Evolutionary conservation across 2,113 vertebrate genomes (phyloP).

Genomic region (Xyrauchen texanus): DNA sequence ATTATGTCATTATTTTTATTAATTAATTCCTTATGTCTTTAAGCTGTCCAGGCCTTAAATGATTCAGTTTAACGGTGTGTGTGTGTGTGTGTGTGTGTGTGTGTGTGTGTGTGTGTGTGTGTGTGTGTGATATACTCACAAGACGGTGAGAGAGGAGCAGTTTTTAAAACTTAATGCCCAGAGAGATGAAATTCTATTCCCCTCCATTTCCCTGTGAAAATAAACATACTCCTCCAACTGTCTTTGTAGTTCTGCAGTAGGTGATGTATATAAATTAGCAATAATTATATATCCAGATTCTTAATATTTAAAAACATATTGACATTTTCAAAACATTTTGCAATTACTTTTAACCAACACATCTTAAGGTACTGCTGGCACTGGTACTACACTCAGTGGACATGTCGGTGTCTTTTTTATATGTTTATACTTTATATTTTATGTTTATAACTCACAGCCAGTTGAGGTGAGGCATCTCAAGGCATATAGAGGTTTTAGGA

Average conservation of each 20-base stretch:
- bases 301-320: background rate
- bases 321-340: background rate
- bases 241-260: background rate
- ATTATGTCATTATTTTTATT: constrained; percentile 25
- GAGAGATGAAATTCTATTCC: constrained; percentile 61
- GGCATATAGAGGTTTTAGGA: constrained; percentile 59
- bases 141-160: constrained; percentile 62
- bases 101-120: constrained; percentile 18
- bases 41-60: constrained; percentile 15
- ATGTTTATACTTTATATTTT: no score
- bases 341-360: no score
- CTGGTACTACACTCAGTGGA: no score
- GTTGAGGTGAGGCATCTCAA: constrained; percentile 64
- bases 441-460: constrained; percentile 64
- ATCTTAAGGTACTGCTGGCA: no score
- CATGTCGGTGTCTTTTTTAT: no score
- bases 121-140: constrained; percentile 60
- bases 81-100: background rate
- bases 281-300: background rate
- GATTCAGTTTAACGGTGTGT: constrained; percentile 29
- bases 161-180: constrained; percentile 58
- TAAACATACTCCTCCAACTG: background rate
- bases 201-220: constrained; percentile 68
- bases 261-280: background rate
- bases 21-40: constrained; percentile 28